Evolutionary conservation across 2,888 invertebrate species (phyloP), one percentile per base, ranked within the genome.

Genomic region (Drosophila setosimentum): DNA sequence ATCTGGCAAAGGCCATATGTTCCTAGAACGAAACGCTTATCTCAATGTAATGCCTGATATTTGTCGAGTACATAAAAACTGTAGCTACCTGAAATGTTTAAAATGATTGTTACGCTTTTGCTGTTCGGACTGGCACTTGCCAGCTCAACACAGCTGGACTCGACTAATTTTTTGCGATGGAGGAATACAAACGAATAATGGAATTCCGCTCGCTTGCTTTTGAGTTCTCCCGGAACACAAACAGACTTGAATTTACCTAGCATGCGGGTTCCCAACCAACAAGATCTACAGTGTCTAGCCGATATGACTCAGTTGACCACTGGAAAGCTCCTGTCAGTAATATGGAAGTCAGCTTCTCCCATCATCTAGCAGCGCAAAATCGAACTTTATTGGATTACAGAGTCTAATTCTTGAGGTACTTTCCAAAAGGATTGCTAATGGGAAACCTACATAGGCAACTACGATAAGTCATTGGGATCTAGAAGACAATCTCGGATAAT

Each of bases 371-470:
- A 13, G 24, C 13, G 13, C 35, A 24, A 4, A 0, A 71, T 32
- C 13, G 21, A 4, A 48, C 27, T 49, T 10, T n/a, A 8, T 2
- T 10, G 18, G 16, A 11, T 11, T 30, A 0, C 49, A 93, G 93
- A 93, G 87, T 21, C 93, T 0, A 93, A 93, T 82, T 85, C 93
- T 11, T 92, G 91, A 76, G 92, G 92, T n/a, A 92, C 92, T 68
- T 55, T 92, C 8, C 93, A 32, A 76, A 92, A 3, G 93, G 93
- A 11, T 55, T 93, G 13, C 59, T 92, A 0, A 73, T 62, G 37
- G 92, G 92, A 0, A 86, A 93, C 61, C 64, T 89, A 92, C 37
- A 73, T 92, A 3, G 93, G 93, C 27, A 90, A 91, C 67, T 93
- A 85, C 59, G 93, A 93, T 68, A 88, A 93, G 73, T 93, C 68